A percentile compares a stretch with the other conserved stretches of the same genome.
Conservation (phyloP, 53 echinoderm and acorn worm species). For the Arbacia lixula region DNA sequence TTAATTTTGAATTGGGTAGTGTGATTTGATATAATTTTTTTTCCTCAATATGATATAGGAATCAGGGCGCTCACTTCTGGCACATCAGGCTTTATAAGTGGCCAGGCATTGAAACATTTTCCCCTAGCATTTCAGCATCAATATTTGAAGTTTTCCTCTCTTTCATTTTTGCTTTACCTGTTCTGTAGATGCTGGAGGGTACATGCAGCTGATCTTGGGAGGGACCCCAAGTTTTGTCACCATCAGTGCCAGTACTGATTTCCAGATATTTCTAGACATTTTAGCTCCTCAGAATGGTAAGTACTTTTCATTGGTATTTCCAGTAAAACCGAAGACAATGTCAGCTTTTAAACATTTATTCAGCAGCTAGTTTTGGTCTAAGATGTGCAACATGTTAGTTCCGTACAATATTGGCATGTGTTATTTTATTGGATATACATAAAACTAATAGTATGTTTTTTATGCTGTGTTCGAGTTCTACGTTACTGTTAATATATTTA, state of each 20-base stretch:
- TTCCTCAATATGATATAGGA: not conserved
- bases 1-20: no score
- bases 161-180: not conserved
- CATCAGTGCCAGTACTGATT: not conserved
- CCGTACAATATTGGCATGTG: no score
- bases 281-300: not conserved
- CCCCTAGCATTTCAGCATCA: not conserved
- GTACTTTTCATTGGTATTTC: not conserved
- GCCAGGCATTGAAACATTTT: not conserved
- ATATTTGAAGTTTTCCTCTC: not conserved
- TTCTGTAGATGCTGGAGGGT: slow-evolving; percentile 11
- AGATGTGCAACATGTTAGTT: no score
- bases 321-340: no score
- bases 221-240: not conserved
- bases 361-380: no score
- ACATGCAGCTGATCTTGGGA: slow-evolving; percentile 4
- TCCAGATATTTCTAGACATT: not conserved
- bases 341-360: no score
- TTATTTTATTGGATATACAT: no score
- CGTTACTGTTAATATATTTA: no score
- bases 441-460: no score
- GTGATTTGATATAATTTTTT: no score
- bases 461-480: no score
- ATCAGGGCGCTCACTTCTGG: not conserved
- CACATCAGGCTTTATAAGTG: not conserved